These are phyloP conservation scores for Microplitis demolitor DNA, from an alignment of 1,140 invertebrate species.

Conservation along the genomic window DNA sequence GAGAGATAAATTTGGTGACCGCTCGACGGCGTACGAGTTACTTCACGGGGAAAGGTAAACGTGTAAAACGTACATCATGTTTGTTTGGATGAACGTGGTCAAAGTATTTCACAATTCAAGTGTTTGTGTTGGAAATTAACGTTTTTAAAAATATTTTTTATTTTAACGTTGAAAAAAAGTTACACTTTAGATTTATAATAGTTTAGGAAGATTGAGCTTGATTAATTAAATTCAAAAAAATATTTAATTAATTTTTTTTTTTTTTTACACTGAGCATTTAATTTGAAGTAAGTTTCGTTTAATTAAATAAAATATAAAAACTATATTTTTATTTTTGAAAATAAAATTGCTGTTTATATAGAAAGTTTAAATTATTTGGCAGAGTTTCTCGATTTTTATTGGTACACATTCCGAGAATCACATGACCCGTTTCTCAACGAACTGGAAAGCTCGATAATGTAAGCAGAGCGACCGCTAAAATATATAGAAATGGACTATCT, in stretches of 20 bases:
- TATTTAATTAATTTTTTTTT: not conserved
- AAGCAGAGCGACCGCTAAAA: not conserved
- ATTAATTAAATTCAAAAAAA: not conserved
- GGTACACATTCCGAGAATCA: not conserved
- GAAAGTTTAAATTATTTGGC: conserved; percentile 6
- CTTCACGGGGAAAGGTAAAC: not conserved
- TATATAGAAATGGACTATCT: not conserved
- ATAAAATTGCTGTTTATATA: too few relatives aligned
- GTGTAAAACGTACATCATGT: not conserved
- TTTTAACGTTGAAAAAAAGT: too few relatives aligned
- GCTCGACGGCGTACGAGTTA: not conserved
- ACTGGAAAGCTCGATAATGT: conserved; percentile 17
- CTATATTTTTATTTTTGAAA: too few relatives aligned
- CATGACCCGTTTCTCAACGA: not conserved
- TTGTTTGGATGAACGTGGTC: not conserved
- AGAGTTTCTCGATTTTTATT: not conserved
- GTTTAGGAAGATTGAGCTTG: not conserved
- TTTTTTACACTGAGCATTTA: not conserved
- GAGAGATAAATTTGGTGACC: not conserved
- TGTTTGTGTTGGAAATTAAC: not conserved
- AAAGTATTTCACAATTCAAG: not conserved
- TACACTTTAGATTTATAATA: not conserved
- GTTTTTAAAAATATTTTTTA: not conserved
- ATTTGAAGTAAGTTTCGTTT: too few relatives aligned
- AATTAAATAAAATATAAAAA: too few relatives aligned